phyloP scores from a whole-genome alignment of 2,797 vertebrate genomes.

The Phrynocephalus forsythii region DNA sequence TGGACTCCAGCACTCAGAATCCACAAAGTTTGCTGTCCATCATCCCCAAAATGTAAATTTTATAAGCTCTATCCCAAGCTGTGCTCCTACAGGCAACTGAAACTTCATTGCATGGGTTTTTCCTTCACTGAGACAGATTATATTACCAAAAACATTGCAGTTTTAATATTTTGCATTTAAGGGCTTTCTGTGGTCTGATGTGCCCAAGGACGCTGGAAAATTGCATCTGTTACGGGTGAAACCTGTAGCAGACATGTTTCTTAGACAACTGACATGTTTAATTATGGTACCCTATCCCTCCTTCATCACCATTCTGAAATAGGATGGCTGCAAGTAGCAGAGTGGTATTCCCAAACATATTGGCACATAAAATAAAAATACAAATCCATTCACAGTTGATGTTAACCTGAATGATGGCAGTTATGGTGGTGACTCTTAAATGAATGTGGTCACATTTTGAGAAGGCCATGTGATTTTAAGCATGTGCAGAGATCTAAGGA shows the following conservation, averaged over 20 bases:
- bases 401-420: not conserved
- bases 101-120: no score
- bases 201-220: not conserved
- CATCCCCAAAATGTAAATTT: not conserved
- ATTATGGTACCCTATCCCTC: not conserved
- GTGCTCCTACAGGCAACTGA: not conserved
- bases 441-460: not conserved
- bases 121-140: not conserved
- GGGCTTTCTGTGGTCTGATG: not conserved
- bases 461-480: not conserved
- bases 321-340: not conserved
- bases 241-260: not conserved
- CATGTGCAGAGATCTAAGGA: not conserved
- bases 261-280: not conserved
- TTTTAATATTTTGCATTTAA: not conserved
- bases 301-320: not conserved
- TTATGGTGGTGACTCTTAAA: no score
- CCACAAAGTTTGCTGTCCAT: no score
- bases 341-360: not conserved
- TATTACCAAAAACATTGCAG: not conserved
- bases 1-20: no score
- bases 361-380: not conserved
- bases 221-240: not conserved
- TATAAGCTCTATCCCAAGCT: not conserved
- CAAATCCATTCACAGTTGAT: not conserved